phyloP scores from a whole-genome alignment of 2,888 invertebrate genomes.

The Andrena flavipes region DNA sequence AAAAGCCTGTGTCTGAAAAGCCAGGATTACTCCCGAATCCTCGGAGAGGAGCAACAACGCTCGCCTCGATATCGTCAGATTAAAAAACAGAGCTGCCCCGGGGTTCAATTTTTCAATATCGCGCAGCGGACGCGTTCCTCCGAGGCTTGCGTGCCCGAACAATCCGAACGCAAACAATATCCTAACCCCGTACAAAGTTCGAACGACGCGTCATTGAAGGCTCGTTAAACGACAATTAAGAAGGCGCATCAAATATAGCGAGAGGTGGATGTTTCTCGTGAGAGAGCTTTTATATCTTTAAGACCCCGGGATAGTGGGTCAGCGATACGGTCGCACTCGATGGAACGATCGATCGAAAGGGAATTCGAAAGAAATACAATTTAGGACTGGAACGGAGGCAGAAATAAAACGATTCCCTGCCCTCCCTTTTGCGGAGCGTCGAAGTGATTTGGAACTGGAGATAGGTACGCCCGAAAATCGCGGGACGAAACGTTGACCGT shows the following conservation, averaged over 20 bases:
- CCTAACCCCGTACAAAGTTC: conserved; percentile 1
- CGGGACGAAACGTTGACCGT: conserved; percentile 4
- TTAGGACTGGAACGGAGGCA: neutral
- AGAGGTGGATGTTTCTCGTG: conserved; percentile 1
- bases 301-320: neutral
- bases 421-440: neutral
- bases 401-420: neutral
- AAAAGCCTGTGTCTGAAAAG: conserved; percentile 12
- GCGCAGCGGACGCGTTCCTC: neutral
- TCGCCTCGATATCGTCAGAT: conserved; percentile 25
- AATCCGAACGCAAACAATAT: conserved; percentile 2
- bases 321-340: neutral
- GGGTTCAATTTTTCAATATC: conserved; percentile 38
- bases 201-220: neutral
- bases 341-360: neutral
- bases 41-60: conserved; percentile 10
- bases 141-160: conserved; percentile 8
- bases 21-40: conserved; percentile 40
- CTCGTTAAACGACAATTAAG: conserved; percentile 14
- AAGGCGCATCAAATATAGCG: neutral
- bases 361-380: neutral
- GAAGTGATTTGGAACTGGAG: conserved; percentile 18
- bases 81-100: neutral
- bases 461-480: neutral
- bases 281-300: neutral